Base-by-base conservation (phyloP, 1,140 invertebrate genomes). In the Macrobrachium nipponense region DNA sequence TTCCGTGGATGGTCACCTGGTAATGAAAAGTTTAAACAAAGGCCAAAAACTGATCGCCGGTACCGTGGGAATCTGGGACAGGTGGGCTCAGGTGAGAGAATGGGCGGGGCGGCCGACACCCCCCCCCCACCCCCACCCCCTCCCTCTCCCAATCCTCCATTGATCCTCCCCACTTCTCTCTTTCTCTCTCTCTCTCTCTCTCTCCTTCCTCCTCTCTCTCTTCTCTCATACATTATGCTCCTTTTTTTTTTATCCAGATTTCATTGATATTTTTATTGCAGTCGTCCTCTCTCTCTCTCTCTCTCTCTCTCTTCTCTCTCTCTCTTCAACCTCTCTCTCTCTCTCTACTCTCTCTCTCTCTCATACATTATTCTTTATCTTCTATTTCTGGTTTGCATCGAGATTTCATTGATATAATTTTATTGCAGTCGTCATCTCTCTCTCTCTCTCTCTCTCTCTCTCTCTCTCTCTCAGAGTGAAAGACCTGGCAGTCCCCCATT, bases 171-270 rank as follows among this genome's bases (percentile, higher is more conserved):
- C 23, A 23, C 0, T 44, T 78, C 51, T 78, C 76, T 78, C 51
- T 60, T 14, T 61, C 76, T 78, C 76, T 78, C 75, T 77, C 75
- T 77, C 75, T 77, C 75, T 77, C 75, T 77, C 75, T 77, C 75
- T 59, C 75, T 59, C 75, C 59, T n/a, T 51, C 36, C 2, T n/a
- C 5, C 51, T 51, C 51, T 76, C 44, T 76, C 44, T 51, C 44
- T 76, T 76, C 23, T 14, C 11, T 76, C 27, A 15, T n/a, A 43
- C n/a, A n/a, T n/a, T n/a, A n/a, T n/a, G n/a, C n/a, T n/a, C n/a
- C n/a, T 14, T 51, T 76, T 15, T 76, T 51, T 14, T 44, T 0
- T n/a, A 43, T 27, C 23, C 51, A n/a, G 7, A 23, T 76, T 23
- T 76, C 15, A 43, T 43, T 76, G 14, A n/a, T 72, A n/a, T 72